These are phyloP conservation scores for Ectemnius lituratus DNA, from an alignment of 2,888 invertebrate species.

Conservation along the genomic window DNA sequence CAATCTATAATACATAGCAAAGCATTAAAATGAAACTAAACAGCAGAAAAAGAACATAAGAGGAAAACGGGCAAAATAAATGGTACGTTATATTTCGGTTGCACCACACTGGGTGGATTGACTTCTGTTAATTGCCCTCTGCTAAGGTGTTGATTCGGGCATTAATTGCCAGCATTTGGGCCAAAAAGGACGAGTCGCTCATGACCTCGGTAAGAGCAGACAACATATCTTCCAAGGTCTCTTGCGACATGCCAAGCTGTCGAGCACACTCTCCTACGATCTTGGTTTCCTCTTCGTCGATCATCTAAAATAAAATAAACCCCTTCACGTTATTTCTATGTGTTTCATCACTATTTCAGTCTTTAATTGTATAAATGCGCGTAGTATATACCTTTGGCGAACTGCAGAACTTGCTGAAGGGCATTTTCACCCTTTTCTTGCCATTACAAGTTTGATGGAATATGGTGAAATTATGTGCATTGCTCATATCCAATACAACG, in stretches of 20 bases:
- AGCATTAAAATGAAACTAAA: constrained; percentile 49
- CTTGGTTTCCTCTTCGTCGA: constrained; percentile 79
- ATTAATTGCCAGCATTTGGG: constrained; percentile 89
- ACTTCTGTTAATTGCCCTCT: constrained; percentile 83
- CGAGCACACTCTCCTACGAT: constrained; percentile 85
- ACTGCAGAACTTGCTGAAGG: constrained; percentile 84
- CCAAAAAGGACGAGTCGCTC: constrained; percentile 85
- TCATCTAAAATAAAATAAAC: constrained; percentile 58
- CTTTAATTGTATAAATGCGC: not conserved
- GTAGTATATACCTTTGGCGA: constrained; percentile 79
- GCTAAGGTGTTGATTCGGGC: constrained; percentile 88
- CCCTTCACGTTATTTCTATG: no score
- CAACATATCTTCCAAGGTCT: constrained; percentile 83
- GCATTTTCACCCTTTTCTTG: constrained; percentile 86
- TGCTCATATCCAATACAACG: constrained; percentile 79
- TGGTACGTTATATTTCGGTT: constrained; percentile 54
- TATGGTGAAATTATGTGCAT: constrained; percentile 82
- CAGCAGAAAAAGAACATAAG: constrained; percentile 66
- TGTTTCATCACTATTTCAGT: no score
- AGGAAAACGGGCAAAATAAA: constrained; percentile 71
- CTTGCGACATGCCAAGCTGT: constrained; percentile 84
- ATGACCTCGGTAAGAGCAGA: constrained; percentile 84
- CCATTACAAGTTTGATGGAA: constrained; percentile 86
- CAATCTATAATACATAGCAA: constrained; percentile 38
- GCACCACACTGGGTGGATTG: constrained; percentile 60